Base-by-base conservation (phyloP, 2,888 invertebrate species). In the Drosophila anomalata region DNA sequence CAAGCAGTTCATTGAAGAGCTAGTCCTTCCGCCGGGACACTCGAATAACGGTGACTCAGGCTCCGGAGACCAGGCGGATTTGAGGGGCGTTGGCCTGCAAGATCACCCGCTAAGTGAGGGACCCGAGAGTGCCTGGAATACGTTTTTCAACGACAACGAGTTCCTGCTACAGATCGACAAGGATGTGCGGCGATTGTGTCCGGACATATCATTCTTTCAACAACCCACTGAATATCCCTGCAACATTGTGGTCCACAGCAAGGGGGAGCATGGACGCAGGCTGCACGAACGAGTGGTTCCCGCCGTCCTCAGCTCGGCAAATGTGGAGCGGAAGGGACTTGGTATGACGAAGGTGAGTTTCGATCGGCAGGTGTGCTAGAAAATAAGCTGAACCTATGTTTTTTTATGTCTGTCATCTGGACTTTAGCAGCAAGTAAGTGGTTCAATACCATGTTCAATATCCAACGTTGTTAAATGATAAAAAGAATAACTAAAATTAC, bases 191-290 rank as follows among this genome's bases (percentile, higher is more conserved):
- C 94, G 99, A 56, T 92, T 99, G 2, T 98, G 98, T 90, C 99
- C 99, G 11, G 99, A 99, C 91, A 97, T 97, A 90, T 98, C 98
- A 57, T 99, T 99, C 92, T 99, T 99, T 92, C 99, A 99, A 92
- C 95, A 93, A 54, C 96, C 98, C 12, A 98, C 98, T 0, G 96
- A 97, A 73, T 98, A 95, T 92, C 99, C 99, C 0, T 97, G 97
- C 90, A 92, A 93, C 58, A 95, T 95, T 92, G 94, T 95, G 56
- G 96, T 97, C 0, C 95, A 96, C 90, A 96, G 96, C 80, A 95
- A 94, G 85, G 96, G 96, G 2, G 94, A 95, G 31, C 97, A 87
- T 17, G 87, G 81, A 8, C 57, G 97, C 88, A 94, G 98, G 67
- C 93, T 99, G 41, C 97, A 98, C 86, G 96, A 95, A 76, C 93